Base-by-base conservation (phyloP, 2,113 vertebrate species). In the Pterocles orientalis region DNA sequence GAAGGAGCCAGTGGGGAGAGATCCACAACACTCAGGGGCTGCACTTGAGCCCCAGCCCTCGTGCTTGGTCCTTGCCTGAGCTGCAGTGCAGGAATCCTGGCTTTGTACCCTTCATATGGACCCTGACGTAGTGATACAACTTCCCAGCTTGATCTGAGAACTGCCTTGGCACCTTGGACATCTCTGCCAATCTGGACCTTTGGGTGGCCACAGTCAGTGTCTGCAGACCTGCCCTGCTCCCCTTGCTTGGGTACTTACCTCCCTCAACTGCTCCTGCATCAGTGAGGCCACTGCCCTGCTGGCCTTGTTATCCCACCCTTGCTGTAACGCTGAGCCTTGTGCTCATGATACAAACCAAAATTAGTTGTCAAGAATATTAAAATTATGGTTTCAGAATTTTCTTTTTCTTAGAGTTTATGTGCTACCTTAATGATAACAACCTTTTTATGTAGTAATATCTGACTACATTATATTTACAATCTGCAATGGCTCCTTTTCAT, bases 191-290 rank as follows among this genome's bases (percentile, higher is more conserved):
- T 23, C 20, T 3, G 6, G 45, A 15, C 12, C 10, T 24, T 36
- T 31, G 16, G 1, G 11, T 57, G 16, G n/a, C 3, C 41, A 16
- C 0, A 1, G 24, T 29, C 20, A 50, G 28, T 2, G 28, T 24
- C 48, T 82, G 43, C 2, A 1, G 56, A 6, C 20, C 39, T 65
- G 24, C 7, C 26, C 18, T 64, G 17, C 25, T 93, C 10, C 18
- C 21, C 13, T 0, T 0, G 0, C 15, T 26, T 3, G 0, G 8
- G 6, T 56, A 17, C 19, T 72, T 21, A 19, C 7, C 16, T 62
- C 3, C 7, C 9, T 68, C 0, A 0, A 25, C 21, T 36, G 33
- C 3, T 80, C 18, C 31, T 0, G 0, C 39, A 9, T 21, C 13
- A 3, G 18, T 34, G 47, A 76, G 41, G 25, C 23, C 28, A 29